These are phyloP conservation scores for Anoplius nigerrimus DNA, from an alignment of 2,888 invertebrate genomes.

Conservation along the genomic window DNA sequence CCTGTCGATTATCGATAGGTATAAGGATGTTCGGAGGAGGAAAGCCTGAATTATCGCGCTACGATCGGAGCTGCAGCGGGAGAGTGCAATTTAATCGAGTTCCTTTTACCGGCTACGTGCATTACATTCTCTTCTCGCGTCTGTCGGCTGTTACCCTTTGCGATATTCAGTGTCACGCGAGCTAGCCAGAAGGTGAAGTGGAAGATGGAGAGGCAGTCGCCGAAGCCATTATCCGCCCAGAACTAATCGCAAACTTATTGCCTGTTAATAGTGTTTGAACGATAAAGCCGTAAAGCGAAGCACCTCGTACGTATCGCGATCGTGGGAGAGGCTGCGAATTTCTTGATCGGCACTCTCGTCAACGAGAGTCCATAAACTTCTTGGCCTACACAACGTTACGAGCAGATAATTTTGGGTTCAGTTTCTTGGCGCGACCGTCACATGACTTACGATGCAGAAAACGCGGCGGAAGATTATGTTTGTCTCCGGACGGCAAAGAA, in stretches of 20 bases:
- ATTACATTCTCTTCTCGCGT: constrained; percentile 11
- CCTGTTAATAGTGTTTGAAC: constrained; percentile 54
- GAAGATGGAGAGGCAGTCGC: not conserved
- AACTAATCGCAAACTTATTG: constrained; percentile 56
- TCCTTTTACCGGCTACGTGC: constrained; percentile 11
- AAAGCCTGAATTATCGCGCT: constrained; percentile 6
- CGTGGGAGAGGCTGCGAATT: constrained; percentile 6
- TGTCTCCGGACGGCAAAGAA: too few species aligned
- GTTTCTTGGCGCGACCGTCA: too few species aligned
- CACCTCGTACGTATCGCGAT: not conserved
- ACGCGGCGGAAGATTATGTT: too few species aligned
- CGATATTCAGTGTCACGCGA: not conserved
- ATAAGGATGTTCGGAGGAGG: not conserved
- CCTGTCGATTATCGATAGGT: not conserved
- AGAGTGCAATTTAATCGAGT: constrained; percentile 9
- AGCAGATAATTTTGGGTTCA: too few species aligned
- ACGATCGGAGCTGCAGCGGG: not conserved
- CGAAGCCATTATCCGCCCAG: constrained; percentile 41
- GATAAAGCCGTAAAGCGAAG: constrained; percentile 47
- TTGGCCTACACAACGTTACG: too few species aligned
- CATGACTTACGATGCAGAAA: too few species aligned
- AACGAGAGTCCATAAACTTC: too few species aligned
- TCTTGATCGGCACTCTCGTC: too few species aligned
- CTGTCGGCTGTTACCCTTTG: not conserved
- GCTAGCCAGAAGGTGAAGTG: not conserved